Evolutionary conservation across 2,797 vertebrate species (phyloP).

Genomic region (Falco berigora): DNA sequence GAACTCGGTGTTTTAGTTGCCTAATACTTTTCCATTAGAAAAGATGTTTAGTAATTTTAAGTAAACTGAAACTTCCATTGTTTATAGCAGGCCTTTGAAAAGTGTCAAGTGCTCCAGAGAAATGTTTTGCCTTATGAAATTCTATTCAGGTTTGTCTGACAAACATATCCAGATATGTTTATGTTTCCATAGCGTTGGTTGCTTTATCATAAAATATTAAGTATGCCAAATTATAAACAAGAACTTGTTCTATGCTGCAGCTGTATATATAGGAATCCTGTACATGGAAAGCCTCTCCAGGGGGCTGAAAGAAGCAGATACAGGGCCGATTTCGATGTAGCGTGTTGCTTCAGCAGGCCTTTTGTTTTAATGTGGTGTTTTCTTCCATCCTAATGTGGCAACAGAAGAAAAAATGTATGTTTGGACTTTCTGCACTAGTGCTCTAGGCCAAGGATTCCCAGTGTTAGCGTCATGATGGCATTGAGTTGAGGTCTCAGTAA

Average conservation of each 20-base stretch:
- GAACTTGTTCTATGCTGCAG: background rate
- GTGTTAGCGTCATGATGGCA: rapidly evolving
- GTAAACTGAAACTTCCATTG: slow-evolving; percentile 60
- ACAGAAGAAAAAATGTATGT: background rate
- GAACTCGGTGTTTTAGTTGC: background rate
- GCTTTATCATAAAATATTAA: slow-evolving; percentile 60
- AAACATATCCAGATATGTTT: slow-evolving; percentile 48
- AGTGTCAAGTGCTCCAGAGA: slow-evolving; percentile 54
- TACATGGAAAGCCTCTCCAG: background rate
- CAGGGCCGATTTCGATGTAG: background rate
- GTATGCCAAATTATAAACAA: slow-evolving; percentile 31
- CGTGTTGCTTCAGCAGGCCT: background rate
- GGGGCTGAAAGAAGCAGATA: background rate
- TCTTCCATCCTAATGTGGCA: background rate
- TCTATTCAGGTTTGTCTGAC: slow-evolving; percentile 55
- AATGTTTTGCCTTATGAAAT: slow-evolving; percentile 52
- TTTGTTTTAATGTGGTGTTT: rapidly evolving
- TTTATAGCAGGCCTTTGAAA: slow-evolving; percentile 53
- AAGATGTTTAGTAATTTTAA: slow-evolving; percentile 45
- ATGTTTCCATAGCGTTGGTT: slow-evolving; percentile 38
- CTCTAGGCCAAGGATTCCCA: background rate
- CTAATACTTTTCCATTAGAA: slow-evolving; percentile 63
- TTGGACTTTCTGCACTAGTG: background rate
- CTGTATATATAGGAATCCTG: background rate
- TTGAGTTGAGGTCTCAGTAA: background rate